These are phyloP conservation scores for Mormyrus proboscirostris DNA, from an alignment of 2,797 vertebrate species.

Conservation along the genomic window DNA sequence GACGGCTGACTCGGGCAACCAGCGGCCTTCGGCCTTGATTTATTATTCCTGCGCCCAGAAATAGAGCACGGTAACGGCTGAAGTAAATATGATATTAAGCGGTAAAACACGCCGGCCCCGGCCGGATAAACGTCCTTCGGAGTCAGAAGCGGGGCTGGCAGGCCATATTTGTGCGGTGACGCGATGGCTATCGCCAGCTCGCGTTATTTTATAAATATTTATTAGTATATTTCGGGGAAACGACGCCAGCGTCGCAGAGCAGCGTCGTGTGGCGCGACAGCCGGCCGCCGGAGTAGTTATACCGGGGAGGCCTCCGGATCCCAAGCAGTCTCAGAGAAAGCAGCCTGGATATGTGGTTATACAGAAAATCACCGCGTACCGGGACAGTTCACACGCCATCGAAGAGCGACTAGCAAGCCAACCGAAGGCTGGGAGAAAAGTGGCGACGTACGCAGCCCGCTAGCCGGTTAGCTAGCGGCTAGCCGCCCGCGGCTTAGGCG, in stretches of 20 bases:
- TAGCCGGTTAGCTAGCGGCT: constrained; percentile 1
- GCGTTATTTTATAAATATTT: background rate
- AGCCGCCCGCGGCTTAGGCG: background rate
- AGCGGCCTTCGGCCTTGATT: background rate
- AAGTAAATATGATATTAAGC: background rate
- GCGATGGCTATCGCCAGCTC: background rate
- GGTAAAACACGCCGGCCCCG: background rate
- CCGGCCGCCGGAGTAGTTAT: background rate
- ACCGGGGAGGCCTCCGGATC: background rate
- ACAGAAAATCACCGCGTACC: background rate
- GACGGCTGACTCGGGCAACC: background rate
- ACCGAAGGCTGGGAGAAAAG: background rate
- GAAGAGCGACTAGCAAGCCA: background rate
- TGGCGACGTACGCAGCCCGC: background rate
- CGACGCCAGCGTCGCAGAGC: background rate
- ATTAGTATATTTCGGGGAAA: background rate
- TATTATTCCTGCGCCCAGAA: background rate
- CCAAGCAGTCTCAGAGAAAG: background rate
- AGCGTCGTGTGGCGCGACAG: background rate
- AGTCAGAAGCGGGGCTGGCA: background rate
- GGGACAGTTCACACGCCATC: background rate
- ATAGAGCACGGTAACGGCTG: background rate
- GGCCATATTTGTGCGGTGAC: background rate
- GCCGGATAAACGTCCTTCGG: background rate
- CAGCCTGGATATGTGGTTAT: background rate